A percentile compares a stretch with the other conserved stretches of the same genome.
phyloP scores from a whole-genome alignment of 2,888 invertebrate genomes.

The Strigamia maritima region DNA sequence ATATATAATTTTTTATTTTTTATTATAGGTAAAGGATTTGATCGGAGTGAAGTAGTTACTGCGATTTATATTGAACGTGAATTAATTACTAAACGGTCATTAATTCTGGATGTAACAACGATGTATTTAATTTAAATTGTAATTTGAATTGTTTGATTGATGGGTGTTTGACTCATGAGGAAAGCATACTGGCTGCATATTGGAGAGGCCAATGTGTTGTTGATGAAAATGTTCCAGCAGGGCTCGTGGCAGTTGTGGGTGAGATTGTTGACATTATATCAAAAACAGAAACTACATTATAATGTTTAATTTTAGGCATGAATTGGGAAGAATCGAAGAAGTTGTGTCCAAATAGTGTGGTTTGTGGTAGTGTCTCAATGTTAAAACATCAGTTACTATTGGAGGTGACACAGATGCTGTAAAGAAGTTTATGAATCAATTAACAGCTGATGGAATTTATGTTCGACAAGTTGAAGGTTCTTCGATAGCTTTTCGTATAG shows the following conservation, averaged over 20 bases:
- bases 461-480: conserved; percentile 81
- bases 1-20: too few species aligned
- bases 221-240: conserved; percentile 41
- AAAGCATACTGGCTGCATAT: conserved; percentile 57
- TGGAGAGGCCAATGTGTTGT: conserved; percentile 54
- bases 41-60: not conserved
- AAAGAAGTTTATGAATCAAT: conserved; percentile 64
- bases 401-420: conserved; percentile 78
- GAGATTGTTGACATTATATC: not conserved
- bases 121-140: not conserved
- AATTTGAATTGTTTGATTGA: conserved; percentile 44
- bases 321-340: conserved; percentile 75
- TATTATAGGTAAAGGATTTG: conserved; percentile 17
- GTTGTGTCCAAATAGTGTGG: conserved; percentile 72
- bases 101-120: not conserved
- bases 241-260: conserved; percentile 52
- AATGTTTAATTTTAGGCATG: conserved; percentile 53
- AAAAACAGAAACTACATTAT: not conserved
- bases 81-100: not conserved
- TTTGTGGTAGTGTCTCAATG: conserved; percentile 93
- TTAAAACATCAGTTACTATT: conserved; percentile 86
- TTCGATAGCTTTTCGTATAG: conserved; percentile 89
- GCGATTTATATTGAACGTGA: not conserved
- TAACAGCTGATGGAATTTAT: conserved; percentile 73
- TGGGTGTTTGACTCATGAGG: conserved; percentile 56